phyloP scores from a whole-genome alignment of 2,888 invertebrate species.

The Diaphora mendica region DNA sequence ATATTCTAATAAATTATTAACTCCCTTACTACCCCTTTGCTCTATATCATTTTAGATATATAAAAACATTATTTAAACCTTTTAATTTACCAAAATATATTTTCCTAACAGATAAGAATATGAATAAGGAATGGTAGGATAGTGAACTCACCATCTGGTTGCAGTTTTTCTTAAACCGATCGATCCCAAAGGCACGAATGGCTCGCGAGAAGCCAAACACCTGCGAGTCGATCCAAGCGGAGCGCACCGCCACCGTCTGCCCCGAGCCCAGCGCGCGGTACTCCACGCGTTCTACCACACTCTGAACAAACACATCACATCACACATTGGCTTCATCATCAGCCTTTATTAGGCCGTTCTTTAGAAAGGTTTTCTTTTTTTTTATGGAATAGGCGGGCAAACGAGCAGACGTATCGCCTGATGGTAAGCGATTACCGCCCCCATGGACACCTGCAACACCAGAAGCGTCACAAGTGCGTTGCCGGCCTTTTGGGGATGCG shows the following conservation, averaged over 20 bases:
- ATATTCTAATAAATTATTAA: not conserved
- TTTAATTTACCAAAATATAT: not conserved
- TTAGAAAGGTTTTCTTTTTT: no score
- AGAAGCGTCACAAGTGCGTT: no score
- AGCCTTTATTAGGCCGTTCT: no score
- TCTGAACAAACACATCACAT: conserved; percentile 83
- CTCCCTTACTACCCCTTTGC: no score
- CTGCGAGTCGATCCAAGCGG: conserved; percentile 96
- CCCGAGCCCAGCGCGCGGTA: conserved; percentile 91
- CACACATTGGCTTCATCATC: not conserved
- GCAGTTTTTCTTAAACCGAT: conserved; percentile 95
- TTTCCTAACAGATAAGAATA: no score
- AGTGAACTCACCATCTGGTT: conserved; percentile 88
- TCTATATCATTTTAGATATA: no score
- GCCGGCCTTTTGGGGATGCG: no score
- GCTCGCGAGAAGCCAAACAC: conserved; percentile 95
- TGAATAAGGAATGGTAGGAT: not conserved
- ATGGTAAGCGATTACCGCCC: no score
- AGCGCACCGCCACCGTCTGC: conserved; percentile 92
- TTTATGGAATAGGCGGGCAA: no score
- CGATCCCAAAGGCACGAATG: conserved; percentile 95
- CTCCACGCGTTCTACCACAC: conserved; percentile 95
- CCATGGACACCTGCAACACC: no score
- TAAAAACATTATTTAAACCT: not conserved
- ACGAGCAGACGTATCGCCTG: no score